Conservation (phyloP, 2,113 vertebrate genomes). For the Cheirogaleus medius region DNA sequence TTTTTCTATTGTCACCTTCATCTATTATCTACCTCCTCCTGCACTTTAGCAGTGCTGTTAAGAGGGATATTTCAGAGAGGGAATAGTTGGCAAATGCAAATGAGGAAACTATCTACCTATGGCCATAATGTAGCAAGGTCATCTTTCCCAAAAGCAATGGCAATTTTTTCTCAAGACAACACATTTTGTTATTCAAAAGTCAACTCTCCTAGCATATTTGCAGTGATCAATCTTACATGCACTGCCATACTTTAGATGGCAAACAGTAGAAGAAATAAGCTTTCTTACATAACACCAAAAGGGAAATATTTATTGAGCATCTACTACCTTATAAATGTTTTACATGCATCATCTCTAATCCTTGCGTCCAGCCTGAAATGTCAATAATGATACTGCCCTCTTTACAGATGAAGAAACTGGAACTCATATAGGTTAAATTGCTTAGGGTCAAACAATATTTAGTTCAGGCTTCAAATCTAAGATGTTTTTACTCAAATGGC, state of each 20-base stretch:
- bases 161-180: not conserved
- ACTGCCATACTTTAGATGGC: not conserved
- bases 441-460: not conserved
- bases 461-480: not conserved
- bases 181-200: not conserved
- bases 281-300: not conserved
- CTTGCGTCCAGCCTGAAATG: not conserved
- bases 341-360: not conserved
- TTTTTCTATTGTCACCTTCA: not conserved
- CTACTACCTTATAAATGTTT: constrained; percentile 15
- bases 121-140: not conserved
- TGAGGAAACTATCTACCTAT: not conserved
- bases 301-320: constrained; percentile 20
- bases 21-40: not conserved
- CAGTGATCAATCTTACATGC: not conserved
- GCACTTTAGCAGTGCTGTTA: not conserved
- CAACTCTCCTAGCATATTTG: not conserved
- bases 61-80: not conserved
- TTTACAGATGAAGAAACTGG: not conserved
- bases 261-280: not conserved
- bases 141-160: not conserved
- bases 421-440: not conserved
- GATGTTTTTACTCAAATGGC: not conserved
- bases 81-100: not conserved
- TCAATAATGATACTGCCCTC: not conserved